Evolutionary conservation across 2,797 vertebrate species (phyloP).

Genomic region (Darevskia mixta): DNA sequence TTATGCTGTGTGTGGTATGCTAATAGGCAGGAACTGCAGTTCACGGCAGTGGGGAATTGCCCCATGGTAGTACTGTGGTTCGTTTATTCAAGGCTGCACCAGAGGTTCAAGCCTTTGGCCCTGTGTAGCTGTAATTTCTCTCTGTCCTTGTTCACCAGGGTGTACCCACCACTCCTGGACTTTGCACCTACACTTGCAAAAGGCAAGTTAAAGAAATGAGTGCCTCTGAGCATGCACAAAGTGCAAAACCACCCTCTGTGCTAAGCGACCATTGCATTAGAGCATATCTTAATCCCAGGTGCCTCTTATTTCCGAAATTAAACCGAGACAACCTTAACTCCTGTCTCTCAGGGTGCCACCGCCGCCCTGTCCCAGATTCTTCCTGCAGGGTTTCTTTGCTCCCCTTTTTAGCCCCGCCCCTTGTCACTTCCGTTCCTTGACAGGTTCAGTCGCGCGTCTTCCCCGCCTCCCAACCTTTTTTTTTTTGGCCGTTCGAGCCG

Average conservation of each 20-base stretch:
- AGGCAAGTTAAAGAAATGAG: neutral
- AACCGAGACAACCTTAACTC: neutral
- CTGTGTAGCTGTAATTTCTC: too few relatives aligned
- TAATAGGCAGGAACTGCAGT: neutral
- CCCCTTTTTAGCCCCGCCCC: neutral
- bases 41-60: neutral
- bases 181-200: neutral
- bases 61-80: neutral
- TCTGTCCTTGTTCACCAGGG: neutral
- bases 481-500: neutral
- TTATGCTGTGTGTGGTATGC: neutral
- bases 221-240: neutral
- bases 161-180: neutral
- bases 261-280: neutral
- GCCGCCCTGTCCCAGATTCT: too few relatives aligned
- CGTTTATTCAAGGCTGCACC: neutral
- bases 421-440: neutral
- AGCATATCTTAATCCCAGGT: neutral
- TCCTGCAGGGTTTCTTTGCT: fast-evolving
- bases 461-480: neutral
- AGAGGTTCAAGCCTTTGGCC: too few relatives aligned
- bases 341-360: neutral
- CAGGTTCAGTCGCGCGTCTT: too few relatives aligned
- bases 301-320: neutral
- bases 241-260: neutral